Evolutionary conservation across 2,113 vertebrate species (phyloP).

Genomic region (Carlito syrichta): DNA sequence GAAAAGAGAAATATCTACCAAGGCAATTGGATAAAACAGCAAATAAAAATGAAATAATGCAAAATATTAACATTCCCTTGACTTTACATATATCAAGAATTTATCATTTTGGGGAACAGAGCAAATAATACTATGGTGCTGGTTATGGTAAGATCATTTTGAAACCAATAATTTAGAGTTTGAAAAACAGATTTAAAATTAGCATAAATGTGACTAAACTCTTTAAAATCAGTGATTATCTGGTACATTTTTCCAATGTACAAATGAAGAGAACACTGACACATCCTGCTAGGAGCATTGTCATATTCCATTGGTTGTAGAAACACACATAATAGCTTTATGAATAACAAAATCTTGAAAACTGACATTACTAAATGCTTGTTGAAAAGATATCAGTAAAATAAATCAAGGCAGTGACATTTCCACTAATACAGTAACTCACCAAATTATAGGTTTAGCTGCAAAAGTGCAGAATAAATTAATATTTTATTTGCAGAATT

Average conservation of each 20-base stretch:
- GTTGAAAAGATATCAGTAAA: background rate
- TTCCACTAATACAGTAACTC: background rate
- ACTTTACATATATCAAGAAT: background rate
- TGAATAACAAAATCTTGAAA: background rate
- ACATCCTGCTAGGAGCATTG: background rate
- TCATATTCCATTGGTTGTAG: background rate
- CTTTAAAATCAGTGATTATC: background rate
- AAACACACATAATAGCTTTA: background rate
- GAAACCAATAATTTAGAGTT: background rate
- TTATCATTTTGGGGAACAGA: background rate
- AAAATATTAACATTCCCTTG: background rate
- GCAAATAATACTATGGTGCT: background rate
- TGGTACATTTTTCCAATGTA: background rate
- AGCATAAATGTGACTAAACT: background rate
- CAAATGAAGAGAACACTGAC: background rate
- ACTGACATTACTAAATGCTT: background rate
- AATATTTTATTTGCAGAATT: background rate
- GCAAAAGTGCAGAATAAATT: background rate
- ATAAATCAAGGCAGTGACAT: background rate
- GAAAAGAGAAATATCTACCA: background rate
- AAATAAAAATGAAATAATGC: background rate
- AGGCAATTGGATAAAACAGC: background rate
- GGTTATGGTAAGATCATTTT: background rate
- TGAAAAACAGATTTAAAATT: background rate
- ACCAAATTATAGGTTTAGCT: background rate